A percentile compares a stretch with the other conserved stretches of the same genome.
phyloP scores from a whole-genome alignment of 2,888 invertebrate genomes.

The Oscheius sp. region DNA sequence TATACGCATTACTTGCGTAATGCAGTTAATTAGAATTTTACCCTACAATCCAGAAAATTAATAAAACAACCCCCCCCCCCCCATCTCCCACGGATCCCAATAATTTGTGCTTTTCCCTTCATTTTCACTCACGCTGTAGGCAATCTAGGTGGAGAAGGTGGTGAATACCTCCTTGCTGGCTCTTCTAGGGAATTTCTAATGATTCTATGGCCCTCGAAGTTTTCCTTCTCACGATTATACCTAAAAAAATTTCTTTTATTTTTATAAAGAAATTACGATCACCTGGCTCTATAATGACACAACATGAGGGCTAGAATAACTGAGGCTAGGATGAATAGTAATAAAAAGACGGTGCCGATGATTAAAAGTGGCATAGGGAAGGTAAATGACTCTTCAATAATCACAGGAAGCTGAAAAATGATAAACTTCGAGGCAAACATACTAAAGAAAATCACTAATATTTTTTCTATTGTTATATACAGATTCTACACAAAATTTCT shows the following conservation, averaged over 20 bases:
- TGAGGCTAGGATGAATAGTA: conserved; percentile 1
- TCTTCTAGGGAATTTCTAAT: neutral
- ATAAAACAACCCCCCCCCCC: too few relatives aligned
- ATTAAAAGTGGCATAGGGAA: conserved; percentile 15
- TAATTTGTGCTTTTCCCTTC: too few relatives aligned
- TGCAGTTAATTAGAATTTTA: too few relatives aligned
- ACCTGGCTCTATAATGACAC: conserved; percentile 26
- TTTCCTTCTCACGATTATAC: conserved; percentile 20
- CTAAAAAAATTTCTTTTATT: neutral
- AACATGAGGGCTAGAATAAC: conserved; percentile 15
- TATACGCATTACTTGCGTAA: too few relatives aligned
- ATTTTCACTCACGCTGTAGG: conserved; percentile 13
- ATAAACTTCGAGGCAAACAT: neutral
- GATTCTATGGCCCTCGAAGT: conserved; percentile 12
- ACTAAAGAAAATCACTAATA: too few relatives aligned
- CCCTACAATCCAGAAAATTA: too few relatives aligned
- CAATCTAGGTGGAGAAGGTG: conserved; percentile 5
- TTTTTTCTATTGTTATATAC: too few relatives aligned
- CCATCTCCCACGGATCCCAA: too few relatives aligned
- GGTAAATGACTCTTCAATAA: conserved; percentile 1
- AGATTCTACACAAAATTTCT: too few relatives aligned
- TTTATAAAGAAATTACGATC: neutral
- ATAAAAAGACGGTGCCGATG: conserved; percentile 7
- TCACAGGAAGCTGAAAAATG: neutral
- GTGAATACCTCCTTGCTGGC: neutral